Percentiles rank a stretch among this genome's conserved stretches.
Conservation (phyloP, 2,888 invertebrate genomes). For the Zygogramma bicolorata region DNA sequence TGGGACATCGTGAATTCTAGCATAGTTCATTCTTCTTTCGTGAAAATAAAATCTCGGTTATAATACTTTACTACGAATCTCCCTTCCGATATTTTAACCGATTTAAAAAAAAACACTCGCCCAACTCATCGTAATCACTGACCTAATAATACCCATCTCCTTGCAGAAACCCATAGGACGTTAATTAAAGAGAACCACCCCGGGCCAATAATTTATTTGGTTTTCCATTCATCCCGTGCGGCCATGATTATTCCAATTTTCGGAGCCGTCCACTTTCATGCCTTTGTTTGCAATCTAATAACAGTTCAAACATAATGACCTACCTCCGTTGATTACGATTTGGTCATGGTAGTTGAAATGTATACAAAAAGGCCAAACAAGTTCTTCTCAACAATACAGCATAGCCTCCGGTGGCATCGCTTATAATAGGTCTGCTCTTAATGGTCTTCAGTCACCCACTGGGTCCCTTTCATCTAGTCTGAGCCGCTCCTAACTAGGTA, state of each 20-base stretch:
- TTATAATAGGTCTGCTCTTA: conserved; percentile 16
- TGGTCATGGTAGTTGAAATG: conserved; percentile 11
- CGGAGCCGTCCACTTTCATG: conserved; percentile 4
- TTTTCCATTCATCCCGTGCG: conserved; percentile 3
- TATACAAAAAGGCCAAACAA: conserved; percentile 16
- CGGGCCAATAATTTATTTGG: conserved; percentile 1
- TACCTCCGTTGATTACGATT: conserved; percentile 3
- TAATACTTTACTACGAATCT: no score
- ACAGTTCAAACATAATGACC: conserved; percentile 9
- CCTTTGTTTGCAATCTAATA: conserved; percentile 11
- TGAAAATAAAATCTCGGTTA: no score
- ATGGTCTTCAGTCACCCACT: conserved; percentile 31
- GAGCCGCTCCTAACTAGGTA: conserved; percentile 28
- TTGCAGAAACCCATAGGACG: background rate
- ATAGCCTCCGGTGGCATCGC: conserved; percentile 16
- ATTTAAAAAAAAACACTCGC: background rate
- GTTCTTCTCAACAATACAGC: conserved; percentile 7
- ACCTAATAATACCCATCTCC: conserved; percentile 1
- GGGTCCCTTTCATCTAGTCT: conserved; percentile 27
- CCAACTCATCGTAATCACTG: conserved; percentile 1
- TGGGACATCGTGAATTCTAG: no score
- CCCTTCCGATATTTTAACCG: no score
- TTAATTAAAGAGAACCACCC: background rate
- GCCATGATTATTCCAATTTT: conserved; percentile 6
- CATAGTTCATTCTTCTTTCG: no score